Conservation (phyloP, 2,797 vertebrate genomes). For the Amblyraja radiata region DNA sequence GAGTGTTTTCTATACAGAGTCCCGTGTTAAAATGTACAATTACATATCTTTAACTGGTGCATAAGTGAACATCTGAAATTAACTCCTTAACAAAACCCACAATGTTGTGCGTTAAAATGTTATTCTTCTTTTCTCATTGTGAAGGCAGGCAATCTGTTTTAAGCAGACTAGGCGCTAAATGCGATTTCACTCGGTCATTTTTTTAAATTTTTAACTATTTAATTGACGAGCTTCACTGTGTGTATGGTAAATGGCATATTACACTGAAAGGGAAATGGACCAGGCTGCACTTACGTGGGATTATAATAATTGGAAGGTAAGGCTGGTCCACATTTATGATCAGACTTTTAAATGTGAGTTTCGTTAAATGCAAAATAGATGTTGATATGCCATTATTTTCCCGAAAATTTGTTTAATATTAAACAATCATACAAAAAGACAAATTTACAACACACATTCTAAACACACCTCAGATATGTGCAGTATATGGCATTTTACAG, state of each 20-base stretch:
- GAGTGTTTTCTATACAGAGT: too few relatives aligned
- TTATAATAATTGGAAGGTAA: constrained; percentile 20
- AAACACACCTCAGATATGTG: neutral
- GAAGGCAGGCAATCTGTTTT: neutral
- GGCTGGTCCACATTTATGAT: neutral
- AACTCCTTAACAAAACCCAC: neutral
- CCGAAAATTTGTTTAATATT: neutral
- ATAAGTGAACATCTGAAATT: neutral
- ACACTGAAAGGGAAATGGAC: neutral
- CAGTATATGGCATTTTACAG: neutral
- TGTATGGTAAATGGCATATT: neutral
- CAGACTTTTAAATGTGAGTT: neutral
- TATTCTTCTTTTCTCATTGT: neutral
- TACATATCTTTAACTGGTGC: neutral
- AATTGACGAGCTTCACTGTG: neutral
- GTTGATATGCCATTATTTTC: neutral
- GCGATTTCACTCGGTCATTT: neutral
- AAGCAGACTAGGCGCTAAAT: neutral
- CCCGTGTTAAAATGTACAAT: neutral
- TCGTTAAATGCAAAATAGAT: neutral
- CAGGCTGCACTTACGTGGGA: constrained; percentile 5
- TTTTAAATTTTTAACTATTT: neutral
- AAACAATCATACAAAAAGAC: neutral
- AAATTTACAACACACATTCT: neutral
- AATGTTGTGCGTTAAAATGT: neutral